phyloP scores from a whole-genome alignment of 2,797 vertebrate species.

The Astyanax mexicanus region DNA sequence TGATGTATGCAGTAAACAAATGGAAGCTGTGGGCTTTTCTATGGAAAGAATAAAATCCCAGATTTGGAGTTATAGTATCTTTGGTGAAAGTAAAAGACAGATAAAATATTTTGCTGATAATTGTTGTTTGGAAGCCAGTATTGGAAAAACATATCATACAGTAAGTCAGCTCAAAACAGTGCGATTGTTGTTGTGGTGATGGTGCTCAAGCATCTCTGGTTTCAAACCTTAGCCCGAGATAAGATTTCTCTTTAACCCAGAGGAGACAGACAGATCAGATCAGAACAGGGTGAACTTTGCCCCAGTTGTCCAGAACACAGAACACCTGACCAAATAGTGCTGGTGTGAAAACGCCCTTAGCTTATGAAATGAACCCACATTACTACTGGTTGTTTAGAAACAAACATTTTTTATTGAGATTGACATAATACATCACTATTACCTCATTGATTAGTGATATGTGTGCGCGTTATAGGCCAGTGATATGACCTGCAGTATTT shows the following conservation, averaged over 20 bases:
- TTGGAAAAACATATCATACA: too few species aligned
- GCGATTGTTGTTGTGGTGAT: neutral
- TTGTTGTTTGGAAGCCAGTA: too few species aligned
- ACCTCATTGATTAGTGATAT: neutral
- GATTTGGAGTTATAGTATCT: too few species aligned
- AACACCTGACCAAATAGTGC: too few species aligned
- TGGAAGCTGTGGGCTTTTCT: too few species aligned
- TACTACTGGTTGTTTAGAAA: neutral
- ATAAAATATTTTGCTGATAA: too few species aligned
- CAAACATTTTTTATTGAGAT: slow-evolving; percentile 5
- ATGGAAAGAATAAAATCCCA: too few species aligned
- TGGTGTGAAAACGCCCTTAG: too few species aligned
- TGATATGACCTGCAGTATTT: neutral
- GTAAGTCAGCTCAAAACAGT: too few species aligned
- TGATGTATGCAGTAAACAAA: too few species aligned
- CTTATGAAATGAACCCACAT: too few species aligned
- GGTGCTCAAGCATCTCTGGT: neutral
- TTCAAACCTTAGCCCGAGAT: neutral
- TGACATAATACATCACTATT: neutral
- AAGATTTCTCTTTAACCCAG: neutral
- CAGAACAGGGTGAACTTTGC: slow-evolving; percentile 14
- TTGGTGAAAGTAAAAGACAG: too few species aligned
- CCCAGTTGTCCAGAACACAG: slow-evolving; percentile 17
- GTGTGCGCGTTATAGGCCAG: neutral
- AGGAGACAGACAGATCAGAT: slow-evolving; percentile 2